Evolutionary conservation across 2,113 vertebrate genomes (phyloP), one percentile per base, ranked within the genome.

Genomic region (Porphyrio hochstetteri): DNA sequence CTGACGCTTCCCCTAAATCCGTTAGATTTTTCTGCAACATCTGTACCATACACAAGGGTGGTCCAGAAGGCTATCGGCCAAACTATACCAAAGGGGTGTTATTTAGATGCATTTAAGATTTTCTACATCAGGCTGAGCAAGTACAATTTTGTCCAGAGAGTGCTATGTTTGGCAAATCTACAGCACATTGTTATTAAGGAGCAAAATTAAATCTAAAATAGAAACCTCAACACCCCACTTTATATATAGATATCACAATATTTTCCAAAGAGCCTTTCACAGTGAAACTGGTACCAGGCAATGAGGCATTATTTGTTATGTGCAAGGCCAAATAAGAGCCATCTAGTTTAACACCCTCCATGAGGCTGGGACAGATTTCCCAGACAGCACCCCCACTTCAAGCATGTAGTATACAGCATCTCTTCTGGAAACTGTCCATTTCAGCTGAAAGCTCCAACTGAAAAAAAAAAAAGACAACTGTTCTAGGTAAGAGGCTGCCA

Each of bases 191-290:
- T 86, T 78, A 60, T 63, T 68, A 87, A 78, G 59, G 59, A 93
- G 20, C 23, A 94, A 86, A 90, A 85, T 23, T 15, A 55, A 68
- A 68, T 65, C 65, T 91, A 68, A 93, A 94, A 91, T 81, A 72
- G 55, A 95, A 92, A 71, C 13, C 11, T 91, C 53, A 46, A 31
- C 44, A 53, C 27, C 27, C 7, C 14, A 44, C 33, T 86, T 78
- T 64, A n/a, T 48, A 23, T 79, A 27, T 9, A 67, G 55, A 36
- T 75, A 65, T 44, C 31, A 82, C 15, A 85, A 18, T 80, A 67
- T 72, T 91, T 94, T 92, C 48, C 44, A 70, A 90, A 38, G 40
- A 67, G 10, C 9, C 67, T 9, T 50, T 95, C 46, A 60, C 48
- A 83, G 27, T 48, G 6, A 75, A 94, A 56, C 10, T 27, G 3